Base-by-base conservation (phyloP, 1,140 invertebrate genomes). In the Drosophila nannoptera region DNA sequence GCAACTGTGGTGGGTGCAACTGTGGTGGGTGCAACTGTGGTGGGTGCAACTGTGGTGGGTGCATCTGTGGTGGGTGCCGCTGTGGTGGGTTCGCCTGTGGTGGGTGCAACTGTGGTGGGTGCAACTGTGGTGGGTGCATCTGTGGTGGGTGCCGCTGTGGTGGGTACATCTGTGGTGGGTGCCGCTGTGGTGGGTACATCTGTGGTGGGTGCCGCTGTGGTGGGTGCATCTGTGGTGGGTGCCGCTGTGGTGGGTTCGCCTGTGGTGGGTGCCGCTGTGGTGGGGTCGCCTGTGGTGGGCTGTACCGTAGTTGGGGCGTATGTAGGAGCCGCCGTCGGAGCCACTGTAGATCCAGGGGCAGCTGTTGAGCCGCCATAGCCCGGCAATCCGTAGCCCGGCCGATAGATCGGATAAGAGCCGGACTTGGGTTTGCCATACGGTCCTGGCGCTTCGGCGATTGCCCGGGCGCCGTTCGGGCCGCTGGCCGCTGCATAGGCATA, bases 401-500 rank as follows among this genome's bases (percentile, higher is more conserved):
- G 22, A 14, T 69, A 67, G 5, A 50, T 9, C 4, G 64, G 54
- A n/a, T 65, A 64, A 35, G 49, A 22, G 0, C 43, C 12, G 0
- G 55, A 36, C 4, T 40, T 35, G 8, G 67, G 52, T 7, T 29
- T 35, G 5, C 5, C 4, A 32, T 73, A 54, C 0, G 72, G 45
- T 5, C 80, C 78, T 0, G 78, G 73, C 9, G 81, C 80, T 16
- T 84, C 69, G 35, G 78, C 78, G 9, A 36, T 4, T 4, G 78
- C 78, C 2, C 63, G 58, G 4, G 80, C 78, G 0, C 80, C 80
- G 49, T 76, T 78, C 7, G 65, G 38, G 46, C 78, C 78, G 7
- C 62, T 32, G 16, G 80, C 78, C 4, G 38, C 50, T 3, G 78
- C 78, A 54, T 84, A 83, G 4, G 78, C 80, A 38, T 50, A 83